Evolutionary conservation across 2,888 invertebrate genomes (phyloP).

Genomic region (Coelinius sp.): DNA sequence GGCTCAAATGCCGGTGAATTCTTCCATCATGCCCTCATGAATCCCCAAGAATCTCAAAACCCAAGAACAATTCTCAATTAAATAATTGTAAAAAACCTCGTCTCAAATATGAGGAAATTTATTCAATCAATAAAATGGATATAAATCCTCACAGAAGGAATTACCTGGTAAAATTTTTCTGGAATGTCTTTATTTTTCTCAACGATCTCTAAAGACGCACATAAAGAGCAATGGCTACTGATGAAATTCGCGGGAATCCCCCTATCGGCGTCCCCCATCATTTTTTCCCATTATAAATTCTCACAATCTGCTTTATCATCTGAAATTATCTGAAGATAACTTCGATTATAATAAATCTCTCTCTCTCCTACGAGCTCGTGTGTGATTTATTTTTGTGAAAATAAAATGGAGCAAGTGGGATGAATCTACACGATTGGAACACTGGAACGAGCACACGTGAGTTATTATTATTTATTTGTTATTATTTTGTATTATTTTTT

Average conservation of each 20-base stretch:
- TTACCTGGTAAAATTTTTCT: not conserved
- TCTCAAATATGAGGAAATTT: not conserved
- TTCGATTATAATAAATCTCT: too few species aligned
- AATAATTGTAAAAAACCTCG: not conserved
- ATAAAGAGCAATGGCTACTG: not conserved
- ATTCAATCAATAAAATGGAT: not conserved
- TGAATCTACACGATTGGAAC: not conserved
- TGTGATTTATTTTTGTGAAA: not conserved
- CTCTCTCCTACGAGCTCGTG: not conserved
- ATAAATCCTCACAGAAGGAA: not conserved
- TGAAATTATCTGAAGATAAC: too few species aligned
- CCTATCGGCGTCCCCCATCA: not conserved
- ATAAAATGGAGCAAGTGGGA: not conserved
- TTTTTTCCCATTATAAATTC: too few species aligned
- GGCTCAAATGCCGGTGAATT: not conserved
- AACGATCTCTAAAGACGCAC: not conserved
- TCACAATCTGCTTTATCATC: too few species aligned
- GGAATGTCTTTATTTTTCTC: not conserved
- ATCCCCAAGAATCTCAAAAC: too few species aligned
- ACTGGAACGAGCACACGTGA: not conserved
- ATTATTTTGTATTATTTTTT: not conserved
- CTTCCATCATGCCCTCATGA: too few species aligned
- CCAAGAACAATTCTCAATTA: not conserved
- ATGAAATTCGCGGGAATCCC: conserved; percentile 18
- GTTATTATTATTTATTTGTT: not conserved